phyloP scores from a whole-genome alignment of 2,888 invertebrate genomes.

The Odontothrips loti region DNA sequence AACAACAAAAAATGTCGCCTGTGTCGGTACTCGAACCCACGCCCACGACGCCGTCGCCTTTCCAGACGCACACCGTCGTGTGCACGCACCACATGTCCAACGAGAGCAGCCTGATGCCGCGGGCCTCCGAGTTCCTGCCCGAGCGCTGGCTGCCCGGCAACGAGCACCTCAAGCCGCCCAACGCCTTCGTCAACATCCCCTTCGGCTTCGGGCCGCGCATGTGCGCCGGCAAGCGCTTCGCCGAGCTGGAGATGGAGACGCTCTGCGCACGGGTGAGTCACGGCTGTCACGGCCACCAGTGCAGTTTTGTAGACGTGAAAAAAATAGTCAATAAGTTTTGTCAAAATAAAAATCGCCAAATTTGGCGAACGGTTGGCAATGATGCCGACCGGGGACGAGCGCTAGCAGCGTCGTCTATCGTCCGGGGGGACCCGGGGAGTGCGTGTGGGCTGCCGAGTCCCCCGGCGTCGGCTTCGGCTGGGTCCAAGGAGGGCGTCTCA shows the following conservation, averaged over 20 bases:
- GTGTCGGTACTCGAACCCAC: too few species aligned
- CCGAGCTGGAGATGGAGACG: slow-evolving; percentile 85
- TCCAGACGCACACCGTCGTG: neutral
- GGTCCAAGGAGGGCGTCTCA: too few species aligned
- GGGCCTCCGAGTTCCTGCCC: neutral
- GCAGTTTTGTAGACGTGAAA: too few species aligned
- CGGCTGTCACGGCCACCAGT: neutral
- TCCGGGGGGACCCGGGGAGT: too few species aligned
- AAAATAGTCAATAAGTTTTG: too few species aligned
- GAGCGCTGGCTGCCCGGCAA: slow-evolving; percentile 13
- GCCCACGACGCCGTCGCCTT: neutral
- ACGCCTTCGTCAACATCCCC: slow-evolving; percentile 48
- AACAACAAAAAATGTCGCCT: too few species aligned
- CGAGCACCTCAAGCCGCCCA: neutral
- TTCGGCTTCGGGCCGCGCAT: slow-evolving; percentile 79
- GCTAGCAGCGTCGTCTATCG: too few species aligned
- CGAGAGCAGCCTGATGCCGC: neutral
- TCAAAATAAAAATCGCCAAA: too few species aligned
- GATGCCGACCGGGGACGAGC: too few species aligned
- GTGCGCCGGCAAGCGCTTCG: slow-evolving; percentile 80
- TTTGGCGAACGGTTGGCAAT: too few species aligned
- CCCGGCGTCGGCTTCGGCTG: too few species aligned
- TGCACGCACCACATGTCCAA: neutral
- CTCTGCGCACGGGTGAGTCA: slow-evolving; percentile 68
- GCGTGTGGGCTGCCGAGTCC: too few species aligned